Conservation (phyloP, 1,140 invertebrate species). For the Planococcus citri region DNA sequence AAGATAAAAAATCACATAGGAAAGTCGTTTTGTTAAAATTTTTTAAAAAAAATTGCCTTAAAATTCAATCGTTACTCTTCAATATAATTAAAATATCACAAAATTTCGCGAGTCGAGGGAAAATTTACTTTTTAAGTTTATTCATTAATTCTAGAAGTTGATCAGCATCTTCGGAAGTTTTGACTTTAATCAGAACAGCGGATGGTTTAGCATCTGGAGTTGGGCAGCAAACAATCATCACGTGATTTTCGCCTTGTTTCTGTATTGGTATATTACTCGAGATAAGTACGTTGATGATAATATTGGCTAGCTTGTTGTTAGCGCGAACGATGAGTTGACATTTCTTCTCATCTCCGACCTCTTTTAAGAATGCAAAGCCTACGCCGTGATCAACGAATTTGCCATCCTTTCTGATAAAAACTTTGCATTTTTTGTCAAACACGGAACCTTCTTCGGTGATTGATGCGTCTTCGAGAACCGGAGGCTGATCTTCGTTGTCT, state of each 20-base stretch:
- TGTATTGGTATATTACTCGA: background rate
- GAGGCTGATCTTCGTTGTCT: background rate
- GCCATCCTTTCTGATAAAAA: constrained; percentile 4
- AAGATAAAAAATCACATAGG: too few relatives aligned
- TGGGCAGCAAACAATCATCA: constrained; percentile 5
- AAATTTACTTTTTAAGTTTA: background rate
- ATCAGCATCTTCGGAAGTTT: background rate
- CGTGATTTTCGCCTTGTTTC: background rate
- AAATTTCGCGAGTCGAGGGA: too few relatives aligned
- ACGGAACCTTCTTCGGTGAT: constrained; percentile 9
- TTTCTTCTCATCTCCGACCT: background rate
- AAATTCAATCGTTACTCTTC: too few relatives aligned
- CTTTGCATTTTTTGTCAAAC: constrained; percentile 5
- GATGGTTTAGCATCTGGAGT: background rate
- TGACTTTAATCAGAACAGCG: background rate
- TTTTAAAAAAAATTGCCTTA: too few relatives aligned
- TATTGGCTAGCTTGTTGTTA: background rate
- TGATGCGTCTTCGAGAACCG: background rate
- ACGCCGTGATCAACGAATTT: constrained; percentile 9
- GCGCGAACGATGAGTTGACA: constrained; percentile 1
- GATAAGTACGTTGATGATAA: background rate
- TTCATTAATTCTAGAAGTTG: background rate
- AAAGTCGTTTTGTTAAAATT: too few relatives aligned
- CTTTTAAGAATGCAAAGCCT: background rate
- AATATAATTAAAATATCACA: too few relatives aligned